Evolutionary conservation across 2,888 invertebrate species (phyloP).

Genomic region (Epiperipatus broadwayi): DNA sequence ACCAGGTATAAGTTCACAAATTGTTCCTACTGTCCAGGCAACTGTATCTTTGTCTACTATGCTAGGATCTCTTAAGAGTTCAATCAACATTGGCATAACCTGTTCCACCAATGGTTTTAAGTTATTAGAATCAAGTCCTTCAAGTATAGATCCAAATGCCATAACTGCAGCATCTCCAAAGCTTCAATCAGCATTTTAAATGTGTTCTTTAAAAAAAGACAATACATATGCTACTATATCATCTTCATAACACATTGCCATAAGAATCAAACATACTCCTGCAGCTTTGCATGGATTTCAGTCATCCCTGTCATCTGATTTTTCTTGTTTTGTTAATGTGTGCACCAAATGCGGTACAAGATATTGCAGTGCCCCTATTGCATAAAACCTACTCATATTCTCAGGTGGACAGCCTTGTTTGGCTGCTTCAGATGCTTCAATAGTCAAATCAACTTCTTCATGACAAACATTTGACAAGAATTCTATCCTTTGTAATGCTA

Average conservation of each 20-base stretch:
- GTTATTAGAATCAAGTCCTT: constrained; percentile 67
- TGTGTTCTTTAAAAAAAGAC: no score
- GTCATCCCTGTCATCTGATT: constrained; percentile 91
- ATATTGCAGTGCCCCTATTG: constrained; percentile 89
- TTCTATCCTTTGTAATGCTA: constrained; percentile 93
- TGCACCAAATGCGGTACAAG: constrained; percentile 82
- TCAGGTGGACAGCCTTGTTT: constrained; percentile 86
- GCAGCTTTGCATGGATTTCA: constrained; percentile 99
- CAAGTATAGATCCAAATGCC: constrained; percentile 46
- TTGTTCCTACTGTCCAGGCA: constrained; percentile 93
- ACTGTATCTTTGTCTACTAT: constrained; percentile 90
- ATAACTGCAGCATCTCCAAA: no score
- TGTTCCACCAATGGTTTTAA: constrained; percentile 84
- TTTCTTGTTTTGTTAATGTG: constrained; percentile 82
- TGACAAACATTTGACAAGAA: constrained; percentile 99
- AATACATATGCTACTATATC: no score
- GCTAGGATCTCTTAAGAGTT: constrained; percentile 77
- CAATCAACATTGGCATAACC: constrained; percentile 86
- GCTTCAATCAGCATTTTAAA: no score
- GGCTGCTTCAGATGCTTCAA: constrained; percentile 79
- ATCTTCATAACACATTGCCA: no score
- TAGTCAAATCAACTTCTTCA: constrained; percentile 86
- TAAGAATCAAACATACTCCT: no score
- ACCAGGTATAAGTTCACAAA: constrained; percentile 90
- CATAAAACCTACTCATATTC: constrained; percentile 81